Conservation (phyloP, 2,797 vertebrate genomes). For the Myotis myotis region DNA sequence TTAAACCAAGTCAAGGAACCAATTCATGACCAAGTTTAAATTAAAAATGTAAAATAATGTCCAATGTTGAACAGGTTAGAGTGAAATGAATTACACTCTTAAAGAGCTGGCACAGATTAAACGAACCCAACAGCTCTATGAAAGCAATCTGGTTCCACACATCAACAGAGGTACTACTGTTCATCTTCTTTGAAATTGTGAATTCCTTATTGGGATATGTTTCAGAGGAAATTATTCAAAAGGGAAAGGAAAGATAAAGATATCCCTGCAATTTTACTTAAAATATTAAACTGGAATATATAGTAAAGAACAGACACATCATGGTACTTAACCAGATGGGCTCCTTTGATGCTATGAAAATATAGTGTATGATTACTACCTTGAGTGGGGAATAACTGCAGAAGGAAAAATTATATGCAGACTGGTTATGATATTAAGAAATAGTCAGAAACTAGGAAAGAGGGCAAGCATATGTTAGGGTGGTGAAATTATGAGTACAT, state of each 20-base stretch:
- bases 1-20: conserved; percentile 10
- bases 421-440: not conserved
- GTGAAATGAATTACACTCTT: not conserved
- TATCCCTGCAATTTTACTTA: not conserved
- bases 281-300: not conserved
- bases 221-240: conserved; percentile 19
- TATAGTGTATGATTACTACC: not conserved
- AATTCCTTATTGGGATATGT: not conserved
- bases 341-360: not conserved
- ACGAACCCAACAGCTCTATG: not conserved
- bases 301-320: not conserved
- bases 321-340: not conserved
- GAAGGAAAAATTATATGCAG: not conserved
- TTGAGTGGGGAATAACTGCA: not conserved
- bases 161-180: not conserved
- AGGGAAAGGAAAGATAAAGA: conserved; percentile 32
- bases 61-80: not conserved
- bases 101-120: not conserved
- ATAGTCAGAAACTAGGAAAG: not conserved
- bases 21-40: conserved; percentile 23
- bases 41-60: conserved; percentile 54
- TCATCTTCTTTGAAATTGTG: conserved; percentile 27
- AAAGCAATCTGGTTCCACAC: not conserved
- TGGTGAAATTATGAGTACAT: not conserved
- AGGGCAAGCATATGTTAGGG: not conserved